A percentile compares a stretch with the other conserved stretches of the same genome.
phyloP scores from a whole-genome alignment of 2,113 vertebrate species.

The Ceratotherium simum region DNA sequence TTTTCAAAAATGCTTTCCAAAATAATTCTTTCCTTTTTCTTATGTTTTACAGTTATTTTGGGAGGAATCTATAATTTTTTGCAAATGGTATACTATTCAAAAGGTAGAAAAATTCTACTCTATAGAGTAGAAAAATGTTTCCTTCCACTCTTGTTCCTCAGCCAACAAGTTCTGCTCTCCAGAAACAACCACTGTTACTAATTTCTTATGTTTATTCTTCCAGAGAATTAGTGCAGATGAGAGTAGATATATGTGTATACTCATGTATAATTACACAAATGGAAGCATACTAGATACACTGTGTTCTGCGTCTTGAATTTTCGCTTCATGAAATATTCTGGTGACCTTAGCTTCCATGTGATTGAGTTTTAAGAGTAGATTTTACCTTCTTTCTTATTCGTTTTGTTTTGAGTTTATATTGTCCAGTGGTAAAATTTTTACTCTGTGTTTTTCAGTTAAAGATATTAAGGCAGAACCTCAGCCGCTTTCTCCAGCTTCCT shows the following conservation, averaged over 20 bases:
- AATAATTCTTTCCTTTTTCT: background rate
- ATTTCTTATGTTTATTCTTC: background rate
- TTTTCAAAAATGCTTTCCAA: background rate
- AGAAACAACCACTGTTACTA: background rate
- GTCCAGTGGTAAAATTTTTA: background rate
- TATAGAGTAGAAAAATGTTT: background rate
- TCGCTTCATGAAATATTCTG: background rate
- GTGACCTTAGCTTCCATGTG: background rate
- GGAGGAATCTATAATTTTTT: background rate
- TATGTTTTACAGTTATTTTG: background rate
- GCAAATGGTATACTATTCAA: background rate
- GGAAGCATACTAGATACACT: background rate
- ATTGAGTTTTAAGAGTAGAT: slow-evolving; percentile 18
- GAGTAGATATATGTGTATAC: accelerated
- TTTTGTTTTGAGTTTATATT: background rate
- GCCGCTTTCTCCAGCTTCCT: slow-evolving; percentile 89
- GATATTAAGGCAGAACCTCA: slow-evolving; percentile 89
- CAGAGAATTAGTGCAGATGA: background rate
- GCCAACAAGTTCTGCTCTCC: background rate
- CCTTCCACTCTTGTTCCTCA: background rate
- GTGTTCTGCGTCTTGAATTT: background rate
- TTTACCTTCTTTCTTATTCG: background rate
- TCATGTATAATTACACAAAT: background rate
- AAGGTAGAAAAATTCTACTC: background rate
- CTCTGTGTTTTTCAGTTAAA: slow-evolving; percentile 86